Evolutionary conservation across 2,888 invertebrate genomes (phyloP), one percentile per base, ranked within the genome.

Genomic region (Megamerina dolium): DNA sequence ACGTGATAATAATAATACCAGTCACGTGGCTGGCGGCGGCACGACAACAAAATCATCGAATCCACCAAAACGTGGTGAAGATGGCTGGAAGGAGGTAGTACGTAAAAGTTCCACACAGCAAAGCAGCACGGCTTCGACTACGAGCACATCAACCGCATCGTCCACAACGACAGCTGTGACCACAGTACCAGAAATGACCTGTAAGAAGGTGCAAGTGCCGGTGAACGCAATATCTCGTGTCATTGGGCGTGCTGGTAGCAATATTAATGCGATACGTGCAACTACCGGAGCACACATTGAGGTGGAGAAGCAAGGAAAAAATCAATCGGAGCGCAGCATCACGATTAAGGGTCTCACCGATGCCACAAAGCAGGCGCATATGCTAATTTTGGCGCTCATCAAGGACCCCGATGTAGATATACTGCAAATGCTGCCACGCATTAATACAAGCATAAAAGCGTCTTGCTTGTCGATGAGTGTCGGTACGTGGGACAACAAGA

Each of bases 221-320:
- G 83, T 92, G 18, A 87, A 87, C 69, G 95, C 94, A 34, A 96
- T 97, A 49, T 94, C 95, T 46, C 81, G 97, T 42, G 95, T 99
- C 39, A 99, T 99, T 63, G 97, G 97, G 1, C 83, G 97, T 58
- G 94, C 90, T 21, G 97, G 97, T 37, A 89, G 87, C 74, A 97
- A 97, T 73, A 96, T 99, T 62, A 99, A 99, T 74, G 93, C 96
- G 10, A 96, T 99, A 66, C 80, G 97, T 46, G 90, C 91, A 44
- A 88, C 92, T 40, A 96, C 97, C 21, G 94, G 95, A 46, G 97
- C 97, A 5, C 92, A 95, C 68, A 97, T 99, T 65, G 95, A 97
- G 73, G 93, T 97, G 19, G 97, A 97, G 72, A 97, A 97, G 72
- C 94, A 95, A 74, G 85, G 85, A 66, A 92, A 93, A 74, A 87